Evolutionary conservation across 1,140 invertebrate genomes (phyloP), one percentile per base, ranked within the genome.

Genomic region (silkworm (Bombyx mori)): DNA sequence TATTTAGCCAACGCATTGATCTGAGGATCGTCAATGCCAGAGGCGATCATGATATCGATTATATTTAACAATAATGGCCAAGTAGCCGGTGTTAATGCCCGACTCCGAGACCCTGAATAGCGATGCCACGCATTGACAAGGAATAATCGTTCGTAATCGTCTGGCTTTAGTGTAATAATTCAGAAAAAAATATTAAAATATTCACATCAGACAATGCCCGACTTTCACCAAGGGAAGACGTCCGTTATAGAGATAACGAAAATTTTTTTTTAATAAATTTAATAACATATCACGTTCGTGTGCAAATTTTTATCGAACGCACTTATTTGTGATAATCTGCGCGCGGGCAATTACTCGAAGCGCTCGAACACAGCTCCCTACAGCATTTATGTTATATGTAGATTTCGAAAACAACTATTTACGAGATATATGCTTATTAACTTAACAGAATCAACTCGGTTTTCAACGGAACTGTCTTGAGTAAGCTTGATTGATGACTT

Each of bases 271-370:
- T n/a, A n/a, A n/a, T 85, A 82, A 77, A 85, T 83, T 86, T 86
- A 86, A 86, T 86, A 82, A 86, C 71, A 82, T 71, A 18, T 18
- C 12, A 75, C 82, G 71, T 85, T 79, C 80, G 78, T 82, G 80
- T 71, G 73, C 76, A 79, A 75, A 80, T 75, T 50, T 74, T 82
- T 86, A 86, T 86, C 82, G 79, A 75, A 82, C 80, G 79, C 82
- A 86, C 79, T 83, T 79, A 79, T 73, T 76, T 75, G 77, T 82
- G 82, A 86, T 84, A 82, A 86, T 86, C 82, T 82, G 79, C 71
- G 69, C 73, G 73, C 69, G 70, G 75, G 79, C 72, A 50, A 8
- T 18, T 35, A 35, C 26, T 35, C 26, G 26, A 5, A 35, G 26
- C 4, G 26, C 2, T 2, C 26, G 26, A 35, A 35, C 26, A 5